Conservation (phyloP, 2,113 vertebrate genomes). For the Pardalotus punctatus region DNA sequence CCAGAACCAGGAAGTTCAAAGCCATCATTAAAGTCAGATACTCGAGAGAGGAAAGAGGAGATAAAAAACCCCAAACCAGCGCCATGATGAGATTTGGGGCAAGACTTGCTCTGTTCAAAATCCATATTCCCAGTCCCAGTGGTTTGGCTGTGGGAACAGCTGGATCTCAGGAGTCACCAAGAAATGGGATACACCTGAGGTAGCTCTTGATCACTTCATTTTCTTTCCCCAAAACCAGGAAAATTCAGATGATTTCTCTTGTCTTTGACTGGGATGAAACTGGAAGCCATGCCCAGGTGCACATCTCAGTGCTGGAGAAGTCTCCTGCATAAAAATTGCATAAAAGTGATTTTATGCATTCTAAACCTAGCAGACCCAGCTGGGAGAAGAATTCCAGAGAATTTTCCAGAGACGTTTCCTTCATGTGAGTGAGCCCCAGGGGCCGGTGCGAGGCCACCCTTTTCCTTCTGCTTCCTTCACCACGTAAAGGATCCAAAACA, state of each 20-base stretch:
- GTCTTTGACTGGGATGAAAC: background rate
- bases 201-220: background rate
- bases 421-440: background rate
- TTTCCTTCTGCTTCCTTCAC: background rate
- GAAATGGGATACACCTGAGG: background rate
- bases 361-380: too few species aligned
- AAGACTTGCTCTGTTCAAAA: background rate
- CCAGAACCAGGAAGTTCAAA: background rate
- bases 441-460: fast-evolving
- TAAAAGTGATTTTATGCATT: too few species aligned
- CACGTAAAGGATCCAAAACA: background rate
- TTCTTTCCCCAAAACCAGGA: background rate
- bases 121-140: background rate
- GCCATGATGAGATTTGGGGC: background rate
- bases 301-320: background rate
- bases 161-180: background rate
- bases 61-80: fast-evolving
- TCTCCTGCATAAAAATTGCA: background rate
- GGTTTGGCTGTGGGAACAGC: background rate
- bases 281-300: background rate
- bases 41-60: fast-evolving
- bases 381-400: too few species aligned
- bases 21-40: background rate
- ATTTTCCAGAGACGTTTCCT: background rate
- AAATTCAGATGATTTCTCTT: background rate